Evolutionary conservation across 2,113 vertebrate genomes (phyloP), one percentile per base, ranked within the genome.

Genomic region (Rissa tridactyla): DNA sequence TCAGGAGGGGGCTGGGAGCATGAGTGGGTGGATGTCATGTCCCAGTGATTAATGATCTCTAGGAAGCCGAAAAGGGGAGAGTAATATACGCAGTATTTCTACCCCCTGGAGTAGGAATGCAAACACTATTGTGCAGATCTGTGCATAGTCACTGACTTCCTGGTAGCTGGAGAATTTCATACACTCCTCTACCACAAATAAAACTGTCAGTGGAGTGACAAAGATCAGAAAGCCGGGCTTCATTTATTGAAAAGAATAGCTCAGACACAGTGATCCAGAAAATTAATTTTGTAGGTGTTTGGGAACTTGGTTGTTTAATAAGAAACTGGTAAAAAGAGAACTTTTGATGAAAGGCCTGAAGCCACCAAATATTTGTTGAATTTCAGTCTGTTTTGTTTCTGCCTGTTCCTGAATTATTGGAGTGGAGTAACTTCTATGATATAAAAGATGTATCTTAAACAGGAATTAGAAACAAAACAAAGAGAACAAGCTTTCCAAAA

Each of bases 161-260:
- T 98, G 98, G 98, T 98, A 98, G 98, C 98, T 97, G 94, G 98
- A 98, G 98, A 98, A 98, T 99, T 98, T 98, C 98, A 98, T 98
- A 98, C 98, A 98, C 98, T 98, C 95, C 96, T 98, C 95, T 94
- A 86, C 97, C 97, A 98, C 98, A 98, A 98, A 98, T 98, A 98
- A 98, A 98, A 98, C 98, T 98, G 98, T 98, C 98, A 98, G 97
- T 96, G 91, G 93, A 97, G 96, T 98, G 98, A 98, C 98, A 98
- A 97, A 98, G 97, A 98, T 98, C 98, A 98, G 95, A 98, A 98
- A 98, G 96, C 97, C 10, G 15, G 92, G 96, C 97, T 97, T 97
- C 97, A 79, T 97, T 94, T 94, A 96, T 97, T 98, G 97, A 98
- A 98, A 98, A 98, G 98, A 98, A 98, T 98, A 98, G 96, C 97